phyloP scores from a whole-genome alignment of 2,888 invertebrate species.

The Lumbricus terrestris region DNA sequence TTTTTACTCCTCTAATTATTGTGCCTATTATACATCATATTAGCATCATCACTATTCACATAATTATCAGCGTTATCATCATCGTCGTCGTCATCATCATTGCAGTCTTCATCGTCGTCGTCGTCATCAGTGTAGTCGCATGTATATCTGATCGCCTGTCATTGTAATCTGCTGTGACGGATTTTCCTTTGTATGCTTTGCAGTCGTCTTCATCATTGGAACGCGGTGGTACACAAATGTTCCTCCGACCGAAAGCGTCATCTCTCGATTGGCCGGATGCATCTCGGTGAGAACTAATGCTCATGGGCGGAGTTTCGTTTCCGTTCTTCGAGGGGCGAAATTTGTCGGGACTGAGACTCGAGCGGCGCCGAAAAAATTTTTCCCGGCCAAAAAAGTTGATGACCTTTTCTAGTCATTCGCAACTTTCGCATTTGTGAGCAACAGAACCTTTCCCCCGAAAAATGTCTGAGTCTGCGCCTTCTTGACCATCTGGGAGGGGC shows the following conservation, averaged over 20 bases:
- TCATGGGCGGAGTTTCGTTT: too few species aligned
- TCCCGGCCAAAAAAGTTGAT: too few species aligned
- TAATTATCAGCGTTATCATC: not conserved
- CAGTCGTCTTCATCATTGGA: conserved; percentile 73
- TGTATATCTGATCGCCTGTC: not conserved
- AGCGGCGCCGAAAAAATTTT: too few species aligned
- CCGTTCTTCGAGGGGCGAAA: too few species aligned
- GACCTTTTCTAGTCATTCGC: too few species aligned
- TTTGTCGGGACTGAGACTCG: too few species aligned
- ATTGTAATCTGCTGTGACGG: not conserved
- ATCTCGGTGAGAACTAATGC: conserved; percentile 32
- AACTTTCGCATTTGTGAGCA: too few species aligned
- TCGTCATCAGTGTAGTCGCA: not conserved
- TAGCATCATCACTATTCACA: not conserved
- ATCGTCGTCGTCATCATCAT: not conserved
- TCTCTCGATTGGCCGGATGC: conserved; percentile 70
- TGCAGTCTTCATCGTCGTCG: not conserved
- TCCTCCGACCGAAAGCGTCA: conserved; percentile 78
- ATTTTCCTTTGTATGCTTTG: not conserved
- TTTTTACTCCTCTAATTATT: not conserved
- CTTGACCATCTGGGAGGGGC: too few species aligned
- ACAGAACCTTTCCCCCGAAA: too few species aligned
- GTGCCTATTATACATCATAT: too few species aligned
- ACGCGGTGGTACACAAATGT: conserved; percentile 74
- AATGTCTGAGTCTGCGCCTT: too few species aligned